Base-by-base conservation (phyloP, 2,113 vertebrate species). In the Festucalex cinctus region DNA sequence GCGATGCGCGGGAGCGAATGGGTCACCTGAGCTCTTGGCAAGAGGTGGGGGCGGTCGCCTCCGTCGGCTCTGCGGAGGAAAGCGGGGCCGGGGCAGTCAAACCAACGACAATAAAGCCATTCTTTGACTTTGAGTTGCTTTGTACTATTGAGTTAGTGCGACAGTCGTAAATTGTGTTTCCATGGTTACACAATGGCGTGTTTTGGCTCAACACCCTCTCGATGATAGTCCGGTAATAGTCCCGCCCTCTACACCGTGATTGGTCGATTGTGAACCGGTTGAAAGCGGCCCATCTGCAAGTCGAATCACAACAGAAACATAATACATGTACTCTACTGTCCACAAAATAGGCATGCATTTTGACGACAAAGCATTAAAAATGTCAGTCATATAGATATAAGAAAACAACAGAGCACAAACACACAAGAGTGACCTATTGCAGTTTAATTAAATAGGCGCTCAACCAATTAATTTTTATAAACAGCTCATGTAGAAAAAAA, bases 11-110 rank as follows among this genome's bases (percentile, higher is more conserved):
- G 60, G 60, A 74, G 61, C 67, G 66, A 75, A 59, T 65, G 64
- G 63, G 81, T 85, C 89, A 91, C 88, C 88, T 88, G 85, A 88
- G 83, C 32, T 37, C 19, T 36, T 6, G 17, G 32, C 79, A 48
- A 68, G 85, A 79, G 75, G 48, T 24, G 44, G 46, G 9, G 64
- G 28, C 10, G 5, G 17, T 37, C 17, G 32, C 12, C 0, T 65
- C 28, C 3, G 9, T 26, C 14, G 39, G 10, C 60, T 24, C 22
- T 17, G 3, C 22, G 13, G 28, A 43, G 16, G 10, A 54, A 46
- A 12, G 43, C 16, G 1, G 12, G n/a, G 26, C 14, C 16, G 1
- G 12, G n/a, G 26, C 14, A 16, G 60, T 43, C 60, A 26, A 43
- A 24, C 13, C 14, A 17, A 62, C 39, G 39, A 43, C 20, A 14